Evolutionary conservation across 2,888 invertebrate genomes (phyloP).

Genomic region (Rhagium mordax): DNA sequence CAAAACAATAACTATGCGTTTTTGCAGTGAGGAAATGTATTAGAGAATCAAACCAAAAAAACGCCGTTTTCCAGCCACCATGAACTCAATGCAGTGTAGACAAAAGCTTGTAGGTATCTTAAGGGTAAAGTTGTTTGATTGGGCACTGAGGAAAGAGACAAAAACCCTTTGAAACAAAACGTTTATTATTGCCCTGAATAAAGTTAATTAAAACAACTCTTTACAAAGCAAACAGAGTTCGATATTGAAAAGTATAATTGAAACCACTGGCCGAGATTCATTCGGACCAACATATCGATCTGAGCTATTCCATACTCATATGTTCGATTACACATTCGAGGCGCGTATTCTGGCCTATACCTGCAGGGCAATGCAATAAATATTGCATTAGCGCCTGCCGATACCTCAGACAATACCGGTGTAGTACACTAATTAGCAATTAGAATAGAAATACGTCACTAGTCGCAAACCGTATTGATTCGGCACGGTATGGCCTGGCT

Average conservation of each 20-base stretch:
- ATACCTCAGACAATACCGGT: conserved; percentile 13
- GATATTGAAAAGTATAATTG: neutral
- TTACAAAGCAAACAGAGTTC: too few relatives aligned
- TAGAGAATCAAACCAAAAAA: too few relatives aligned
- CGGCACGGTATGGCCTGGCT: neutral
- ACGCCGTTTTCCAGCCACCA: too few relatives aligned
- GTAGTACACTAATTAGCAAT: conserved; percentile 20
- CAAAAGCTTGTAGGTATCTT: too few relatives aligned
- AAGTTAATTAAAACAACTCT: too few relatives aligned
- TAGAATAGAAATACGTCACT: conserved; percentile 1
- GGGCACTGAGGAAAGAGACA: too few relatives aligned
- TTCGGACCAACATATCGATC: neutral
- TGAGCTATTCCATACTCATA: neutral
- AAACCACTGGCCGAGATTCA: neutral
- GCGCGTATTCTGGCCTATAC: neutral
- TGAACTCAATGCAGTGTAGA: too few relatives aligned
- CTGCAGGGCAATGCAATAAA: neutral
- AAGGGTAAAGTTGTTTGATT: too few relatives aligned
- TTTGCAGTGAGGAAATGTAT: too few relatives aligned
- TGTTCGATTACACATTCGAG: neutral
- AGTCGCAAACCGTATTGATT: conserved; percentile 16
- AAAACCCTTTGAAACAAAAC: neutral
- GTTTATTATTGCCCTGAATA: neutral
- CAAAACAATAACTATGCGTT: too few relatives aligned
- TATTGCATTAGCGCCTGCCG: conserved; percentile 13